phyloP scores from a whole-genome alignment of 1,140 invertebrate species.

The Nephotettix cincticeps region DNA sequence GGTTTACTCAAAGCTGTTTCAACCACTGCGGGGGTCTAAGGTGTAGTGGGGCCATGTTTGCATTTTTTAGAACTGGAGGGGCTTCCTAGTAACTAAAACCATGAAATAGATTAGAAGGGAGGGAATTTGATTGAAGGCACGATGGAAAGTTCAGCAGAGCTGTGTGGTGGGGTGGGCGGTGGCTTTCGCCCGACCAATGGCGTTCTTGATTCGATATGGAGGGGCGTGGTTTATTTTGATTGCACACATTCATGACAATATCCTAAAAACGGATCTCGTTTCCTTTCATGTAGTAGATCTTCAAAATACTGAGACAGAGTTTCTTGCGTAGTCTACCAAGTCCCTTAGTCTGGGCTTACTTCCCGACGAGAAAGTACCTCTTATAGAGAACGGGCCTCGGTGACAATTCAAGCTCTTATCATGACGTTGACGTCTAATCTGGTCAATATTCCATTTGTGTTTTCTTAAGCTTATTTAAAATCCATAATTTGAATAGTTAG shows the following conservation, averaged over 20 bases:
- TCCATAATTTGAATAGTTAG: too few relatives aligned
- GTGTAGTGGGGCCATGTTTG: not conserved
- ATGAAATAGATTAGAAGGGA: slow-evolving; percentile 19
- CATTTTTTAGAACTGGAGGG: not conserved
- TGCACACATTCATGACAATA: slow-evolving; percentile 48
- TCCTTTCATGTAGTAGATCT: slow-evolving; percentile 9
- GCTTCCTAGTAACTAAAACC: not conserved
- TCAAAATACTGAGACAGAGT: slow-evolving; percentile 5
- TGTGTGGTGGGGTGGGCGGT: slow-evolving; percentile 19
- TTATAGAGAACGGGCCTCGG: too few relatives aligned
- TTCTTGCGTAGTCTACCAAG: not conserved
- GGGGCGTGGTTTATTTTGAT: slow-evolving; percentile 30
- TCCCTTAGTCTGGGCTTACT: too few relatives aligned
- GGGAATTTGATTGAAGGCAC: slow-evolving; percentile 27
- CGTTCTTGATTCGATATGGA: slow-evolving; percentile 2
- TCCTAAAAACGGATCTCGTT: slow-evolving; percentile 42
- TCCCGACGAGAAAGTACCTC: too few relatives aligned
- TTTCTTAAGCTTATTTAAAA: too few relatives aligned
- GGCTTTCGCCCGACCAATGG: slow-evolving; percentile 21
- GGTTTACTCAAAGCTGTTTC: too few relatives aligned
- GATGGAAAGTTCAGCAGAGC: slow-evolving; percentile 20
- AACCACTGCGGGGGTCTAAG: not conserved
- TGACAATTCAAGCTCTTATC: too few relatives aligned
- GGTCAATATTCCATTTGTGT: too few relatives aligned
- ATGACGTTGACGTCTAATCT: too few relatives aligned